Base-by-base conservation (phyloP, 2,113 vertebrate species). In the Phalacrocorax pelagicus region DNA sequence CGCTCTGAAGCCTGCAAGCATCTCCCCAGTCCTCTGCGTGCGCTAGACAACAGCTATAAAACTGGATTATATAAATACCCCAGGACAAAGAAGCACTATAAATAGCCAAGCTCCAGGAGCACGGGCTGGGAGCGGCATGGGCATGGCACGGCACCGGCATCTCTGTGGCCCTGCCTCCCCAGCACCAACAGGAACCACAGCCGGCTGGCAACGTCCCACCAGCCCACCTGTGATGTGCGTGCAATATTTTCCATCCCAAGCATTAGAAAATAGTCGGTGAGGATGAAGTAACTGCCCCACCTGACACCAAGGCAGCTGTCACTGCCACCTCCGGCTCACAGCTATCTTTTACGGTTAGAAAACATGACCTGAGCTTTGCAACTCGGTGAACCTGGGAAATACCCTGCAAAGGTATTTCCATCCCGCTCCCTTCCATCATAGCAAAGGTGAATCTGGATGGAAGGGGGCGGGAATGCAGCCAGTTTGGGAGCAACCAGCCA, bases 111-210 rank as follows among this genome's bases (percentile, higher is more conserved):
- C 54, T 87, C 66, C 10, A 1, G 65, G 66, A 81, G 24, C 7
- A 2, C 2, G 2, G 54, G 38, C 83, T 49, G 55, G 57, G 49
- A 85, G 75, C 0, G 0, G 47, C 5, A 3, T 34, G 61, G 59
- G 70, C 74, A 44, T 1, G 11, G 58, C 23, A 10, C 5, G 19
- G 73, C 61, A 49, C 32, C 2, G 10, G 30, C 82, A 58, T 27
- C 52, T 8, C 15, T 6, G 4, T 7, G 8, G 51, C 51, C 0
- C 0, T 2, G 11, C 26, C n/a, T 54, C 21, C 38, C 9, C 8
- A 27, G 3, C 3, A 1, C 47, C 40, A 63, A 6, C 66, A 58
- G 73, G 61, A 59, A 12, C 24, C 32, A 5, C 55, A 44, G 81
- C 47, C 40, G 17, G 63, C 15, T 30, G 30, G 11, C 51, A 11